Conservation (phyloP, 2,888 invertebrate species). For the Asteroscopus sphinx region DNA sequence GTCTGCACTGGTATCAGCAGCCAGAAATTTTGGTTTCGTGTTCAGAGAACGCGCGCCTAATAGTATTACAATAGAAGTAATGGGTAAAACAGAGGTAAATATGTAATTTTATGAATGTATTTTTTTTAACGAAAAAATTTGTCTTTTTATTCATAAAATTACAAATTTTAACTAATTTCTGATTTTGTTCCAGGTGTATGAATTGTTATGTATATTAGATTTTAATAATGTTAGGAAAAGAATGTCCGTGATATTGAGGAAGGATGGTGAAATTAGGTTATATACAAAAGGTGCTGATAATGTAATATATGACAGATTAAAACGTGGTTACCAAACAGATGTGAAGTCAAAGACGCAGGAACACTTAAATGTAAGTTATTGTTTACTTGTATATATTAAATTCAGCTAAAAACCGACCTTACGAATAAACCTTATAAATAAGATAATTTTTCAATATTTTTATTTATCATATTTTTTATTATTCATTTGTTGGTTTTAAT, state of each 20-base stretch:
- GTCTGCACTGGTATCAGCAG: conserved; percentile 98
- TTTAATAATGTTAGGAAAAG: conserved; percentile 99
- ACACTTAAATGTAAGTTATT: conserved; percentile 95
- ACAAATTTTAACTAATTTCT: too few species aligned
- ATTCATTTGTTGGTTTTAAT: neutral
- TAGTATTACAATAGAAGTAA: conserved; percentile 97
- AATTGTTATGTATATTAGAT: conserved; percentile 98
- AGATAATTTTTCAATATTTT: neutral
- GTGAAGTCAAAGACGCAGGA: conserved; percentile 96
- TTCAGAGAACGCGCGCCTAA: conserved; percentile 98
- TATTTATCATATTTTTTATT: neutral
- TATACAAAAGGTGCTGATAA: conserved; percentile 99
- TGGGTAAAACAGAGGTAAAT: conserved; percentile 92
- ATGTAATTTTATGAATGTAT: too few species aligned
- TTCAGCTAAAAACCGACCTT: conserved; percentile 3
- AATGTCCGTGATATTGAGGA: conserved; percentile 98
- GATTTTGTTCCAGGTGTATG: conserved; percentile 94
- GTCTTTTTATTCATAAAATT: too few species aligned
- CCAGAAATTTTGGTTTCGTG: conserved; percentile 99
- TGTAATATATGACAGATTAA: conserved; percentile 98
- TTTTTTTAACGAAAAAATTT: too few species aligned
- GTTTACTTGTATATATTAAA: neutral
- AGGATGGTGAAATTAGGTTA: conserved; percentile 95
- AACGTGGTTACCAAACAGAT: conserved; percentile 91
- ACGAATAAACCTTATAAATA: neutral